A percentile compares a stretch with the other conserved stretches of the same genome.
phyloP scores from a whole-genome alignment of 2,888 invertebrate genomes.

The Euproctis similis region DNA sequence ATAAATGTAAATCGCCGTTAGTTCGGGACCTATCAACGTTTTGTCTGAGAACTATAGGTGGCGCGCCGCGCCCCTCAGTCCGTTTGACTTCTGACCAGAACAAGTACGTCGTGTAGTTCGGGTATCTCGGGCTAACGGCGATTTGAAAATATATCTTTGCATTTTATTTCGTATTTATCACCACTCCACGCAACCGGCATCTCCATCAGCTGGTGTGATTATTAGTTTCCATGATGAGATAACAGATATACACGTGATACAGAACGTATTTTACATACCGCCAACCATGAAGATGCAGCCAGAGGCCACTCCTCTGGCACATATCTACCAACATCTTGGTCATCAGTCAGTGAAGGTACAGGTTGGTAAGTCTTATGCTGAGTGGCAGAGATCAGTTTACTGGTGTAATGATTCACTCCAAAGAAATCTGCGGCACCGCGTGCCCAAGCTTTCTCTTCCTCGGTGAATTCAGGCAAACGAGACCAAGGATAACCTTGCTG shows the following conservation, averaged over 20 bases:
- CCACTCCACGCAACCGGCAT: not conserved
- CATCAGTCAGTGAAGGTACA: conserved; percentile 35
- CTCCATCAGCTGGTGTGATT: not conserved
- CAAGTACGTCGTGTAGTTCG: no score
- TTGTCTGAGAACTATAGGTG: not conserved
- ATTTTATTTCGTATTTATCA: no score
- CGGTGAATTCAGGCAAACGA: conserved; percentile 54
- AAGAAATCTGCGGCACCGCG: conserved; percentile 48
- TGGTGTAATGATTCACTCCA: conserved; percentile 81
- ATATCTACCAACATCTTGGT: conserved; percentile 24
- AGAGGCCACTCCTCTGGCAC: conserved; percentile 33
- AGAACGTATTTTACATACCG: conserved; percentile 31
- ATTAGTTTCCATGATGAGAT: not conserved
- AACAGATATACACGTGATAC: no score
- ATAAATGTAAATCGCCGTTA: no score
- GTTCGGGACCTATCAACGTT: no score
- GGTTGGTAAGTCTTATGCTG: conserved; percentile 18
- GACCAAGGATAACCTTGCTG: conserved; percentile 52
- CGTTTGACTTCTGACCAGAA: no score
- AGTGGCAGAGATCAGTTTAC: conserved; percentile 33
- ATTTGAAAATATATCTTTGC: no score
- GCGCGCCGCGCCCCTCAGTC: no score
- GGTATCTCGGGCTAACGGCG: no score
- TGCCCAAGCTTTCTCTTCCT: conserved; percentile 40
- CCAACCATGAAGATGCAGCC: conserved; percentile 39